These are phyloP conservation scores for Ciconia stormi DNA, from an alignment of 2,113 vertebrate species.

Conservation along the genomic window DNA sequence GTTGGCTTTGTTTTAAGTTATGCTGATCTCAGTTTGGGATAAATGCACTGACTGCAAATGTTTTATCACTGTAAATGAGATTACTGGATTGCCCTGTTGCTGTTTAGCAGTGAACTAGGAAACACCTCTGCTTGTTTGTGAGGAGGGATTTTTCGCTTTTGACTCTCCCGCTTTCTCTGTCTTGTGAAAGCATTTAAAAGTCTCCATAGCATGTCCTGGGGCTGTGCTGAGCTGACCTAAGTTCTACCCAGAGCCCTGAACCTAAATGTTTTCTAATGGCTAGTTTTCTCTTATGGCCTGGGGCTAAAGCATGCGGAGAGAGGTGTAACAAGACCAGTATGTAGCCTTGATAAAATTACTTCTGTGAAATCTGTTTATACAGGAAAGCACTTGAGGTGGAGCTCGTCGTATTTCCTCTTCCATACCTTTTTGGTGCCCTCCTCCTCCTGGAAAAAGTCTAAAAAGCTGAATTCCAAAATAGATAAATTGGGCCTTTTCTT, in stretches of 20 bases:
- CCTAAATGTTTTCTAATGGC: background rate
- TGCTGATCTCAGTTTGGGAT: background rate
- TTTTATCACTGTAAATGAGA: background rate
- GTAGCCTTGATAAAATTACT: background rate
- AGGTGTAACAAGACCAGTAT: background rate
- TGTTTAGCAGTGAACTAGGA: background rate
- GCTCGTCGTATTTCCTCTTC: background rate
- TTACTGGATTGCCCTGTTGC: background rate
- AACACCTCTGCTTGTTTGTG: background rate
- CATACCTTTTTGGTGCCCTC: background rate
- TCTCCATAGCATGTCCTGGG: rapidly evolving
- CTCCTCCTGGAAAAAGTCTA: background rate
- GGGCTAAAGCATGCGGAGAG: background rate
- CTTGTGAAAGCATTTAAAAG: background rate
- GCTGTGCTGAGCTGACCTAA: background rate
- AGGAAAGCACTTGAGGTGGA: background rate
- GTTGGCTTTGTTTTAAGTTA: background rate
- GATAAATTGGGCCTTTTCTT: background rate
- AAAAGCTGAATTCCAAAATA: background rate
- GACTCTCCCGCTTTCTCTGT: background rate
- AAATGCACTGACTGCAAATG: background rate
- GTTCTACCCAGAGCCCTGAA: background rate
- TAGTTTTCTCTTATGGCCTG: background rate
- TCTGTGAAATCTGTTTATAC: background rate
- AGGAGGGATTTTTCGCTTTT: rapidly evolving